A percentile compares a stretch with the other conserved stretches of the same genome.
These are phyloP conservation scores for Tenodera sinensis DNA, from an alignment of 2,888 invertebrate species.

Conservation along the genomic window DNA sequence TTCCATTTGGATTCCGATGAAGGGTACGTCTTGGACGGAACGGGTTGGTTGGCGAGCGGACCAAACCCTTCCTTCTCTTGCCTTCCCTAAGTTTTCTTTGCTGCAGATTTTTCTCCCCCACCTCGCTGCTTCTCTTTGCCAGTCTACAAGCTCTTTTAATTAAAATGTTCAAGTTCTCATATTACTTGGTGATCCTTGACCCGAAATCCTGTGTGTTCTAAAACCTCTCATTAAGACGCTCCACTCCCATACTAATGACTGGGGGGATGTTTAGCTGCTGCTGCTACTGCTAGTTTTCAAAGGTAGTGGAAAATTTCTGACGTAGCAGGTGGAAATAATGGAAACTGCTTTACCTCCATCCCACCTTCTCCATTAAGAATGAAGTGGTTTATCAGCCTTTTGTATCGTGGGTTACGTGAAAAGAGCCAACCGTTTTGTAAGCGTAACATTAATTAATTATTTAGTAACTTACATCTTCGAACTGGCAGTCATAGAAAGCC, in stretches of 20 bases:
- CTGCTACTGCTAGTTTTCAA: neutral
- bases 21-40: neutral
- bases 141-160: conserved; percentile 16
- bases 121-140: neutral
- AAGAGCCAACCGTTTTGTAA: neutral
- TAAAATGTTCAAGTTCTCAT: conserved; percentile 20
- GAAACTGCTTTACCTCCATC: neutral
- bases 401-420: neutral
- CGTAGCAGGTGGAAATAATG: neutral
- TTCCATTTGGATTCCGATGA: neutral
- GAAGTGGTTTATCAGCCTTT: neutral
- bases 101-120: neutral
- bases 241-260: neutral
- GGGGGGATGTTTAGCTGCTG: neutral
- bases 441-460: neutral
- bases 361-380: neutral
- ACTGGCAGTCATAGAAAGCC: too few relatives aligned
- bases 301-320: neutral
- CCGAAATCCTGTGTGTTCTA: conserved; percentile 2
- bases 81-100: neutral
- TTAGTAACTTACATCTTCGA: neutral
- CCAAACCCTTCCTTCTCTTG: neutral
- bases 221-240: conserved; percentile 9
- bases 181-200: conserved; percentile 13
- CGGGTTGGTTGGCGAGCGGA: neutral